Evolutionary conservation across 2,113 vertebrate genomes (phyloP).

Genomic region (Neopipo cinnamomea): DNA sequence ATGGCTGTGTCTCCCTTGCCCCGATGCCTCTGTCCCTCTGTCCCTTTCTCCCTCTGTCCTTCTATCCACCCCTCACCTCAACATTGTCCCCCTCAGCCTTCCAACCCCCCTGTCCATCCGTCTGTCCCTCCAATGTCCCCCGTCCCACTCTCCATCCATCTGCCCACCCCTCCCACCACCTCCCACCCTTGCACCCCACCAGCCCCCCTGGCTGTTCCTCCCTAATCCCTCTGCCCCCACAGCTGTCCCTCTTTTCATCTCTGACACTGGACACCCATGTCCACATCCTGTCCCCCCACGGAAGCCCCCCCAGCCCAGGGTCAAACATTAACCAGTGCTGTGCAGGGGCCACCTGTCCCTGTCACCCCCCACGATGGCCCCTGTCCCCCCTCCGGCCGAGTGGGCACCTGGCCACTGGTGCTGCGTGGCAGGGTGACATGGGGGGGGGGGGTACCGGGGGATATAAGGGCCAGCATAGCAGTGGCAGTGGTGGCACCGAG

Average conservation of each 20-base stretch:
- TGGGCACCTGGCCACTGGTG: neutral
- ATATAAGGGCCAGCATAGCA: neutral
- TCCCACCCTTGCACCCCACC: neutral
- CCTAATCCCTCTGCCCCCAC: neutral
- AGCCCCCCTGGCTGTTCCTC: too few relatives aligned
- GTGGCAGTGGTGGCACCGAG: neutral
- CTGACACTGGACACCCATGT: neutral
- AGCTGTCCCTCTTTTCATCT: neutral
- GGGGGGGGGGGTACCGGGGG: neutral
- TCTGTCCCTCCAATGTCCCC: neutral
- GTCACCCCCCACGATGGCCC: neutral
- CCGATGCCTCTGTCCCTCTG: neutral
- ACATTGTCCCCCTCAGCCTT: neutral
- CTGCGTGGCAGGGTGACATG: neutral
- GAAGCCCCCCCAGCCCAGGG: neutral
- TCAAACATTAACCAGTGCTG: constrained; percentile 25
- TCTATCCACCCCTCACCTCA: neutral
- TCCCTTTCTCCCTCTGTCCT: neutral
- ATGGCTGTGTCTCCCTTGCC: neutral
- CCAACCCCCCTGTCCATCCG: neutral
- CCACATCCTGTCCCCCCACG: neutral
- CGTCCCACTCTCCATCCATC: too few relatives aligned
- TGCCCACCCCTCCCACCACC: neutral
- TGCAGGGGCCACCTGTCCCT: neutral
- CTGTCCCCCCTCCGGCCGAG: neutral